Evolutionary conservation across 2,113 vertebrate genomes (phyloP).

Genomic region (Eulacestoma nigropectus): DNA sequence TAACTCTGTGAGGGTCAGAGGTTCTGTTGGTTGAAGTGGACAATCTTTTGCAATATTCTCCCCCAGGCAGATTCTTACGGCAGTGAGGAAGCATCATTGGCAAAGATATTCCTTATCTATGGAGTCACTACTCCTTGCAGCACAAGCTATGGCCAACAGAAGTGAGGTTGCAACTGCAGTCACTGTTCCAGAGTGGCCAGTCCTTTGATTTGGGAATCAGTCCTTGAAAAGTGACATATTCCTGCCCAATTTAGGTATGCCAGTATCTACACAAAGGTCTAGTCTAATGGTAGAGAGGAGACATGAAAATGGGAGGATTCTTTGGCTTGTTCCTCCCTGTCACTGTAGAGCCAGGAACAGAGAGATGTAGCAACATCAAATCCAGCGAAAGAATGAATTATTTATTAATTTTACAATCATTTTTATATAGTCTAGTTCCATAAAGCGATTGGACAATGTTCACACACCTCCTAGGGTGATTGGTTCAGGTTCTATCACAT

Average conservation of each 20-base stretch:
- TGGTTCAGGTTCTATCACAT: too few species aligned
- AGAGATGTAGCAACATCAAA: too few species aligned
- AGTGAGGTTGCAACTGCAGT: neutral
- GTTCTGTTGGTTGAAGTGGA: neutral
- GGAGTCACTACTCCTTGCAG: neutral
- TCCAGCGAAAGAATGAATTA: too few species aligned
- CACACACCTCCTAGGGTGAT: too few species aligned
- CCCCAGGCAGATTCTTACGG: neutral
- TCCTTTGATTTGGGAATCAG: neutral
- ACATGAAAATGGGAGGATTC: neutral
- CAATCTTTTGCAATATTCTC: neutral
- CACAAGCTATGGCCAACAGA: neutral
- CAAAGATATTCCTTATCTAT: neutral
- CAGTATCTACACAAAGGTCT: neutral
- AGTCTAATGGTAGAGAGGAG: neutral
- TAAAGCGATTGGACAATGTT: too few species aligned
- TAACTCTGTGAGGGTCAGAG: neutral
- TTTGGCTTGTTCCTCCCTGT: neutral
- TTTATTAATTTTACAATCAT: too few species aligned
- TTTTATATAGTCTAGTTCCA: too few species aligned
- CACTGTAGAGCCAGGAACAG: too few species aligned
- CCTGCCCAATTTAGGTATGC: neutral
- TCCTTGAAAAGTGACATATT: neutral
- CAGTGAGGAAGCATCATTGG: neutral
- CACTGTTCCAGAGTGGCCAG: accelerated